Evolutionary conservation across 1,140 invertebrate genomes (phyloP), one percentile per base, ranked within the genome.

Genomic region (Cyclina sinensis): DNA sequence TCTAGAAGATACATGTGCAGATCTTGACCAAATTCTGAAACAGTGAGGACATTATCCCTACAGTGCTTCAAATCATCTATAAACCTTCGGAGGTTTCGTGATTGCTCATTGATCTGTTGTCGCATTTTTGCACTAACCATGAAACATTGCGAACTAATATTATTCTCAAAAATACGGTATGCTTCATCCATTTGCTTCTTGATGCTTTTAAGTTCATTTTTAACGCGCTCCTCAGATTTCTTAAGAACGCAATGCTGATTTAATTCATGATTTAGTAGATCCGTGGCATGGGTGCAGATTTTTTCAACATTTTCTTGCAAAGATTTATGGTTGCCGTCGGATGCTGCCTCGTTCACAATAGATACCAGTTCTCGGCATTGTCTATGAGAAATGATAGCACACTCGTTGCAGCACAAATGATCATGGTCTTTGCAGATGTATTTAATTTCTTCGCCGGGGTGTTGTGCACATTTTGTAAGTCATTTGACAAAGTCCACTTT

Each of bases 381-480:
- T 74, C 70, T 74, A 43, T 74, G 70, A 24, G n/a, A 18, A 21
- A 43, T 5, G 3, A 74, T 74, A 43, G 70, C 70, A 48, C 70
- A 74, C 37, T 74, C 70, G 24, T 74, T 74, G 39, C 70, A 74
- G 48, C 70, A 74, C 21, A 74, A 14, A 21, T 74, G 70, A 46
- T 74, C 39, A 48, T 74, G 70, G 24, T 74, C 70, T 24, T 48
- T 74, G n/a, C 70, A 74, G 16, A 74, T 46, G 21, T 74, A 74
- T 48, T 74, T 74, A 9, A 74, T 18, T 27, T 74, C 70, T 48
- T 74, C 70, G 12, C 1, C 7, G 4, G 16, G 9, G n/a, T 74
- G 70, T 0, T 74, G n/a, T 12, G 18, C 1, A 48, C 70, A 74
- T 48, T 74, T 39, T 48, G 70, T 74, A 1, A 74, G 39, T 1